phyloP scores from a whole-genome alignment of 2,888 invertebrate genomes.

The Drosophila neoperkinsi region DNA sequence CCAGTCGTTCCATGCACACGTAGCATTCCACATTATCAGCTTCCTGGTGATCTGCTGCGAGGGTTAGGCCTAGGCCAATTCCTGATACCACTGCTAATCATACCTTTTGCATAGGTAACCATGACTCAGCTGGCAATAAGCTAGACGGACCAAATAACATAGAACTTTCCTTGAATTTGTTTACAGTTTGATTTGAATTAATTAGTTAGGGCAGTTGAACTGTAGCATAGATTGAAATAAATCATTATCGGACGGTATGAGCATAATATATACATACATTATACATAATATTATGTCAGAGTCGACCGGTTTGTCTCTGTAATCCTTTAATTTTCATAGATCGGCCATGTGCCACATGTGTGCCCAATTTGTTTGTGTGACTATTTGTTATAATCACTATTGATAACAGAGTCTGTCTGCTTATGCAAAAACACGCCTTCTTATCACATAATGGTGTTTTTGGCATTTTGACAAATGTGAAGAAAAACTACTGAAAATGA shows the following conservation, averaged over 20 bases:
- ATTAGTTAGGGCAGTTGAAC: neutral
- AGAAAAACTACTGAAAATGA: neutral
- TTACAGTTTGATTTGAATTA: neutral
- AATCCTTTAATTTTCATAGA: neutral
- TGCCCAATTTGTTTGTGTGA: neutral
- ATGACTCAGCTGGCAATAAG: neutral
- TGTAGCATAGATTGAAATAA: neutral
- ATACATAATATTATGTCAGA: neutral
- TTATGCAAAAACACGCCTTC: neutral
- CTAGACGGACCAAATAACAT: too few relatives aligned
- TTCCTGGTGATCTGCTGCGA: neutral
- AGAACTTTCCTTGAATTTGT: neutral
- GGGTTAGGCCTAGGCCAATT: neutral
- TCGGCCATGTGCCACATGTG: neutral
- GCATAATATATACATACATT: neutral
- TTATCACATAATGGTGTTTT: neutral
- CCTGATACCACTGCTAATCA: neutral
- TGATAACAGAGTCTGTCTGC: neutral
- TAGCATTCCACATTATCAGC: neutral
- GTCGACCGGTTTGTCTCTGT: neutral
- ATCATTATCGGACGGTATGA: neutral
- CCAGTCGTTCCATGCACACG: neutral
- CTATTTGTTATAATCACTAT: neutral
- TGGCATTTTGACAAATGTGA: neutral
- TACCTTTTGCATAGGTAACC: conserved; percentile 10